Percentiles rank a stretch among this genome's conserved stretches.
Conservation (phyloP, 2,113 vertebrate species). For the Microcebus lehilahytsara region DNA sequence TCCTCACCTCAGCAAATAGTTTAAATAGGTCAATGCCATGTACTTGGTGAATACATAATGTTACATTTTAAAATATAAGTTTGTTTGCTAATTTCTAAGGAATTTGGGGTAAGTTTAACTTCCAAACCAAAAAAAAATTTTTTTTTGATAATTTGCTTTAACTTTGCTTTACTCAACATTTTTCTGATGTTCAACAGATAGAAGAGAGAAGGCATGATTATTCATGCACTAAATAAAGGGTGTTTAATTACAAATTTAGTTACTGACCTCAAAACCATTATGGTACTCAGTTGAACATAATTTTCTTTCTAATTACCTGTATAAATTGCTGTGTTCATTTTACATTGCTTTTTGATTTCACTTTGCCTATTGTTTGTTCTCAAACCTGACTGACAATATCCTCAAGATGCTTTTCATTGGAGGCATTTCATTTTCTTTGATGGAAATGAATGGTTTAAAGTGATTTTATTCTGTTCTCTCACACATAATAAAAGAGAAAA, state of each 20-base stretch:
- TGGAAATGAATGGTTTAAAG: slow-evolving; percentile 58
- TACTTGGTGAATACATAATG: neutral
- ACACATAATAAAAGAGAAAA: slow-evolving; percentile 56
- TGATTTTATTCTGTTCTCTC: slow-evolving; percentile 52
- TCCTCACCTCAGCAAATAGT: neutral
- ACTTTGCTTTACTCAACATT: neutral
- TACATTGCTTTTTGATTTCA: slow-evolving; percentile 56
- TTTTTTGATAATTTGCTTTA: slow-evolving; percentile 19
- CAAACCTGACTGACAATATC: slow-evolving; percentile 51
- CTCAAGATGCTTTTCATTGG: slow-evolving; percentile 32
- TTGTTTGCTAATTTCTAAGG: neutral
- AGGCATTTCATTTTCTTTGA: slow-evolving; percentile 53
- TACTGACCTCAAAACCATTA: slow-evolving; percentile 73
- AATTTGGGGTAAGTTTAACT: slow-evolving; percentile 13
- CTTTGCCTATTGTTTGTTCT: slow-evolving; percentile 66
- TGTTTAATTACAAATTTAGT: slow-evolving; percentile 71
- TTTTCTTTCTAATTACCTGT: slow-evolving; percentile 70
- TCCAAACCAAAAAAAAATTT: neutral
- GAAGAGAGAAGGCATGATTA: slow-evolving; percentile 17
- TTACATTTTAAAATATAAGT: neutral
- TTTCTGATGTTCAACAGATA: slow-evolving; percentile 43
- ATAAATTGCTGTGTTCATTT: slow-evolving; percentile 65
- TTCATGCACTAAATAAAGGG: slow-evolving; percentile 58
- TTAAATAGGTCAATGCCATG: neutral
- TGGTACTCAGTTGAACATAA: slow-evolving; percentile 34